Evolutionary conservation across 2,113 vertebrate species (phyloP), one percentile per base, ranked within the genome.

Genomic region (Nothocercus nigrocapillus): DNA sequence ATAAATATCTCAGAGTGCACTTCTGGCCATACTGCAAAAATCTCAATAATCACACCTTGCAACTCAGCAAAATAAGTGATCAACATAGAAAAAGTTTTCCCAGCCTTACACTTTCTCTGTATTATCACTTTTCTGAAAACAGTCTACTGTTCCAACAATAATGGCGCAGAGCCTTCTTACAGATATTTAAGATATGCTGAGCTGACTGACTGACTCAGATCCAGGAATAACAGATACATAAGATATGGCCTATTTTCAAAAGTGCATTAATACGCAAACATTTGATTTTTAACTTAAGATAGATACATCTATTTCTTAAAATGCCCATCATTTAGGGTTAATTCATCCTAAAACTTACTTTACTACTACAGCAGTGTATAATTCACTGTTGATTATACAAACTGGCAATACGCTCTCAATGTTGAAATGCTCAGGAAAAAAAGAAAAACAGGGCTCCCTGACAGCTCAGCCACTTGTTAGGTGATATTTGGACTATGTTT

Each of bases 181-280:
- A 75, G n/a, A 75, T 47, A 58, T 21, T 32, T 62, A 27, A 82
- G 8, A 28, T 42, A 78, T 12, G 25, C 85, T 19, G 34, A 40
- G 28, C 20, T 12, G 94, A 85, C n/a, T n/a, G 67, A 56, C 1
- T 81, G 6, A 72, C 7, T 75, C 20, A 40, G 9, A 69, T 49
- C 73, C n/a, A 75, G 81, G 28, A 75, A 64, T 5, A 76, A 76
- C n/a, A 62, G 2, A 67, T 40, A 68, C 5, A 13, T 13, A 80
- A 88, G n/a, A 64, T 2, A 76, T 3, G 40, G 13, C 1, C 9
- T 40, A 9, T n/a, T 69, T 82, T 64, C 9, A 3, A 84, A 84
- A 49, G 62, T 3, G 14, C 2, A 4, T 38, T 74, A 72, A 32
- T 22, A 64, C 0, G 0, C 49, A 34, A 17, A 45, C 7, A 76